Conservation (phyloP, 2,797 vertebrate species). For the Schizopygopsis malacanthus region DNA sequence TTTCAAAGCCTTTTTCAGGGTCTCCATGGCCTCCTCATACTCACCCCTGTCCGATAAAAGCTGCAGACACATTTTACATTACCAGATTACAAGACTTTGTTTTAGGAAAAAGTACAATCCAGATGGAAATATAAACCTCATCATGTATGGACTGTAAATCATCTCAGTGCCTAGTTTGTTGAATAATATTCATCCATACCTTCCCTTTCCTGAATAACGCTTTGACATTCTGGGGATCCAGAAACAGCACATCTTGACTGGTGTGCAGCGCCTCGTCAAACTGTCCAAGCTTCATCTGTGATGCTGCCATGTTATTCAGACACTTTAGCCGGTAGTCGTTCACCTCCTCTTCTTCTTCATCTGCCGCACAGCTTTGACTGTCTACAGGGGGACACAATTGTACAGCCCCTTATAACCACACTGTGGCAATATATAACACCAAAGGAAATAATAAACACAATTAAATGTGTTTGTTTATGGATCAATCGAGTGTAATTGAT, state of each 20-base stretch:
- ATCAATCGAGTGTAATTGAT: neutral
- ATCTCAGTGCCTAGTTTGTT: neutral
- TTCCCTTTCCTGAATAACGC: constrained; percentile 84
- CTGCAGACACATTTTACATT: constrained; percentile 71
- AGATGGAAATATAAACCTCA: constrained; percentile 2
- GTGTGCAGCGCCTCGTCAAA: constrained; percentile 78
- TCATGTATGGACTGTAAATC: neutral
- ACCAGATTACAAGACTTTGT: neutral
- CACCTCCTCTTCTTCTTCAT: constrained; percentile 84
- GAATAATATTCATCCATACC: constrained; percentile 68
- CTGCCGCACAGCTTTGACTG: constrained; percentile 47
- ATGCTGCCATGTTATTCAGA: constrained; percentile 85
- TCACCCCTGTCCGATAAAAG: constrained; percentile 83
- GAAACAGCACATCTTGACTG: constrained; percentile 77
- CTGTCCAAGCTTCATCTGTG: constrained; percentile 83
- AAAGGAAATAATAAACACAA: neutral
- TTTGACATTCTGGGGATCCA: constrained; percentile 82
- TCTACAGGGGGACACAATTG: constrained; percentile 63
- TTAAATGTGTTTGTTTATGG: neutral
- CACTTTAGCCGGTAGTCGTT: constrained; percentile 85
- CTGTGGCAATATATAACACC: neutral
- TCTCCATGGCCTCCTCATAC: constrained; percentile 80
- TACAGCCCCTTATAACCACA: neutral
- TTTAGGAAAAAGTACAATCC: neutral
- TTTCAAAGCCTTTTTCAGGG: constrained; percentile 84